Base-by-base conservation (phyloP, 2,888 invertebrate genomes). In the Pardosa pseudoannulata region DNA sequence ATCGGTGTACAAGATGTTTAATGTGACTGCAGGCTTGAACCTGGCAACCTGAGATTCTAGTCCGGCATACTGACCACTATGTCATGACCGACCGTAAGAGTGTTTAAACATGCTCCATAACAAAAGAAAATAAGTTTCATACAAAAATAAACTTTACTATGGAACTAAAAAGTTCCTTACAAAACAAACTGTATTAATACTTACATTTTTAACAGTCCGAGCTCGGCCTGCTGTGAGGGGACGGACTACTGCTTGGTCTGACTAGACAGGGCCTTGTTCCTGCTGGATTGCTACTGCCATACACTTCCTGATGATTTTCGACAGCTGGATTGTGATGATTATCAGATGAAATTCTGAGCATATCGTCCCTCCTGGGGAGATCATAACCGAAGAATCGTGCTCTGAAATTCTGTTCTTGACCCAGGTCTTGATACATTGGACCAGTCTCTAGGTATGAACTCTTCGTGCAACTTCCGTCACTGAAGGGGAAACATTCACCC, bases 211-310 rank as follows among this genome's bases (percentile, higher is more conserved):
- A 86, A 68, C 85, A 74, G 32, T 78, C 78, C 29, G 85, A 85
- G 41, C 79, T 85, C 1, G 85, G 68, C 32, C 85, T 78, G 31
- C 85, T 85, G 50, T 85, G 85, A 1, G 85, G 85, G 1, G 85
- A 85, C 11, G 85, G 85, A 74, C 85, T 85, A n/a, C 68, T 79
- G 41, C 83, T 83, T 36, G 79, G 85, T 70, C 85, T 85, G 85
- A 85, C 85, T 85, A 85, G 79, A 74, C 73, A 79, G 13, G 62
- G 50, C 74, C 79, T 79, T 36, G 50, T 19, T 27, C 32, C 39
- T 2, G 65, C 50, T 31, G 65, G 75, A 36, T 80, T 80, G 74
- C 50, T 56, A 13, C 16, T 67, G 19, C 67, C 56, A 0, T 79
- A 79, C 36, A 74, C 31, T n/a, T 79, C 79, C 16, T 73, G 85